Base-by-base conservation (phyloP, 2,797 vertebrate species). In the Bryconaethiops microstoma region DNA sequence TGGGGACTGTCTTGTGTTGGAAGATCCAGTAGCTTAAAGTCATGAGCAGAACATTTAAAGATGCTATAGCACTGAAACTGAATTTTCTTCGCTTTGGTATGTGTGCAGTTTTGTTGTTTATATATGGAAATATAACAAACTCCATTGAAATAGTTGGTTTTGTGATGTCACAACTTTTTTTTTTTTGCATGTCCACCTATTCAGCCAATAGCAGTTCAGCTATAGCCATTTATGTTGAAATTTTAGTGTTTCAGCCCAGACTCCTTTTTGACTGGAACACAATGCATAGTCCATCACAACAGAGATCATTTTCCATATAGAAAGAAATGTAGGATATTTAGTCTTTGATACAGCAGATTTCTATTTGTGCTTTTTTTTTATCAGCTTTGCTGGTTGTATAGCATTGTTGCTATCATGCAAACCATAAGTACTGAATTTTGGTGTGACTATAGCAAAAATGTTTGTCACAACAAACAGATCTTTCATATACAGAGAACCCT, bases 1-100 rank as follows among this genome's bases (percentile, higher is more conserved):
- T 25, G 67, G 35, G n/a, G 42, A 29, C 45, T 29, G 65, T 54
- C 50, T 78, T 55, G 21, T 52, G 69, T 75, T 64, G 59, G 57
- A 60, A 76, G 48, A 64, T 63, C 10, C 23, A 42, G 39, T 64
- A 55, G 60, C 71, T 35, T 2, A 40, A 25, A 60, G 39, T 39
- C 50, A 72, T 39, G 23, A 52, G 23, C 3, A n/a, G 50, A 39
- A n/a, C 39, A 57, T 79, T 13, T 70, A 50, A 14, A 50, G 60
- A 5, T 4, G 5, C 9, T 23, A 9, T 12, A 60, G 23, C 8
- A 23, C 3, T 13, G 13, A 52, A 52, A 52, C 10, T 48, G 8
- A 48, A 8, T 48, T 48, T 52, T 3, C 12, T 12, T 52, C 42
- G 13, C 13, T 52, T 52, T 52, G 0, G 45, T 48, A 8, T 48